Percentiles rank a stretch among this genome's conserved stretches.
Evolutionary conservation across 2,888 invertebrate genomes (phyloP).

Genomic region (Euphydryas editha): DNA sequence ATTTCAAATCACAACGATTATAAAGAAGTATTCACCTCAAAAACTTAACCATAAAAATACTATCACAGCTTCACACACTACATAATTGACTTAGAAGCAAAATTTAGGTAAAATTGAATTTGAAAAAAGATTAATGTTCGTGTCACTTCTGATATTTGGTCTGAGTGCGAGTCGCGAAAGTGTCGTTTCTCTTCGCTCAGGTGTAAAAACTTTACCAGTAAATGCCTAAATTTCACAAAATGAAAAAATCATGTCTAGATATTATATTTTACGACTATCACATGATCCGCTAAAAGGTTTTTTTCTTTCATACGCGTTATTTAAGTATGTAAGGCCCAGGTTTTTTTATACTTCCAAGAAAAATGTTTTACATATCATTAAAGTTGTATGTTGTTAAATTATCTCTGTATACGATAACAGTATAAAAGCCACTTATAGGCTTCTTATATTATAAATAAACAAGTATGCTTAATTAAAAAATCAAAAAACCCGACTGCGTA

Average conservation of each 20-base stretch:
- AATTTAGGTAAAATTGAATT: background rate
- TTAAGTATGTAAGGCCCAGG: background rate
- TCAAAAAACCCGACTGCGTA: too few species aligned
- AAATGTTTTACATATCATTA: too few species aligned
- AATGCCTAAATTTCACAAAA: conserved; percentile 15
- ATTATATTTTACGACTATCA: conserved; percentile 1
- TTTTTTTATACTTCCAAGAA: background rate
- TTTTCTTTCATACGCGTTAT: background rate
- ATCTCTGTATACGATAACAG: too few species aligned
- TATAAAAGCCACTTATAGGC: too few species aligned
- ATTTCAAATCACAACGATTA: too few species aligned
- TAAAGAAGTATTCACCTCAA: too few species aligned
- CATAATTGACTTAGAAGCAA: background rate
- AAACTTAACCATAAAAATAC: too few species aligned
- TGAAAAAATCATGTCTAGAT: conserved; percentile 15
- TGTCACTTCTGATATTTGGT: background rate
- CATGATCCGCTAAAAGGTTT: conserved; percentile 11
- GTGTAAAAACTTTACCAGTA: conserved; percentile 3
- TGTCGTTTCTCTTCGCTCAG: background rate
- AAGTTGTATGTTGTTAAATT: too few species aligned
- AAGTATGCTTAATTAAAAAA: too few species aligned
- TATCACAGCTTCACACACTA: too few species aligned
- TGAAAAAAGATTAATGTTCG: background rate
- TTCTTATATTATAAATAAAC: too few species aligned
- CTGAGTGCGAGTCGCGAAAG: background rate